Conservation (phyloP, 53 echinoderm and acorn worm genomes). For the Astropecten irregularis region DNA sequence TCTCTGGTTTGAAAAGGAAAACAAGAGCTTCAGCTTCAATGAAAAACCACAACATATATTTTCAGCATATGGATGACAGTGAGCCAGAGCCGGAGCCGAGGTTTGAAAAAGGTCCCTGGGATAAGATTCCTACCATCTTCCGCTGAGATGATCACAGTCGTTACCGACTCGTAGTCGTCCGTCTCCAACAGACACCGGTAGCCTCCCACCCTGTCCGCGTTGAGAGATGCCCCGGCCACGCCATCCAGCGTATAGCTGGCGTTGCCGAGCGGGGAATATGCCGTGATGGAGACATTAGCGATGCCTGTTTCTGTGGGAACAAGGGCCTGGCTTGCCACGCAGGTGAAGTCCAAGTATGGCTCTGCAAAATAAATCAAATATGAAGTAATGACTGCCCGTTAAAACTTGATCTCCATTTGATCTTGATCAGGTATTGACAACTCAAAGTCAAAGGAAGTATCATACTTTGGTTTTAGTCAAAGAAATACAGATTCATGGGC, state of each 20-base stretch:
- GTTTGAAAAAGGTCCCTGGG: too few species aligned
- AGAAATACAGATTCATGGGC: too few species aligned
- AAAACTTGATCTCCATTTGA: too few species aligned
- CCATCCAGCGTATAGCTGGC: background rate
- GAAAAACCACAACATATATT: too few species aligned
- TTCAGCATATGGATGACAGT: too few species aligned
- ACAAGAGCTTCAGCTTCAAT: too few species aligned
- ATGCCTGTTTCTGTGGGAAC: background rate
- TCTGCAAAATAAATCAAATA: background rate
- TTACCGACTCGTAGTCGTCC: background rate
- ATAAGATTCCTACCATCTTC: conserved; percentile 40
- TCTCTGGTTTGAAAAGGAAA: too few species aligned
- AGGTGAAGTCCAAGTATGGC: conserved; percentile 41
- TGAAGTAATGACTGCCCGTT: too few species aligned
- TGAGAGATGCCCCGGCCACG: background rate
- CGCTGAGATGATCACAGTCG: conserved; percentile 22
- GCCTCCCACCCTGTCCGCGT: background rate
- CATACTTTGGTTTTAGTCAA: too few species aligned
- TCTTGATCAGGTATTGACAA: background rate
- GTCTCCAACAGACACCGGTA: conserved; percentile 13
- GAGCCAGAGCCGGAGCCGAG: too few species aligned
- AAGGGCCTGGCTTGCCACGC: conserved; percentile 41
- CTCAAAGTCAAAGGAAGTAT: too few species aligned
- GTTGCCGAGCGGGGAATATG: conserved; percentile 1
- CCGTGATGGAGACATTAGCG: background rate